Conservation (phyloP, 92 coral and sea anemone genomes). For the Galaxea fascicularis region DNA sequence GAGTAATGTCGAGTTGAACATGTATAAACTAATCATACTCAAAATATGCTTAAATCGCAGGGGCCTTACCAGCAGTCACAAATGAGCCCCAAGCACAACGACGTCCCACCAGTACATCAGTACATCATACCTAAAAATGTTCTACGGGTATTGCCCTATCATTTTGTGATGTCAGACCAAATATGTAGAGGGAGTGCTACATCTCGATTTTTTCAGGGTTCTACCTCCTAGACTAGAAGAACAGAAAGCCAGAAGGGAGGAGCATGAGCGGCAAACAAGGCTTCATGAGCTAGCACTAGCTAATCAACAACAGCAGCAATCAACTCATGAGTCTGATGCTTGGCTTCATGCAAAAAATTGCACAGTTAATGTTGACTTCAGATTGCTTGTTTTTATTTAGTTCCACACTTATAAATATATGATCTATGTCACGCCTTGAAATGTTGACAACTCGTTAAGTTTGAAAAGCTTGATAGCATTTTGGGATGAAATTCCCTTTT, state of each 20-base stretch:
- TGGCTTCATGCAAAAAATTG: constrained; percentile 13
- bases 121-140: constrained; percentile 19
- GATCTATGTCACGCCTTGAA: too few species aligned
- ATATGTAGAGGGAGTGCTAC: constrained; percentile 15
- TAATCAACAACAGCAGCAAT: constrained; percentile 37
- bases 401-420: constrained; percentile 38
- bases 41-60: constrained; percentile 3
- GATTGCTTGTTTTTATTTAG: constrained; percentile 35
- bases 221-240: constrained; percentile 40
- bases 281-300: constrained; percentile 5
- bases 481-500: too few species aligned
- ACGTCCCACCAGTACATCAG: constrained; percentile 7
- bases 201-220: constrained; percentile 2
- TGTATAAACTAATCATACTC: constrained; percentile 15
- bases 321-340: constrained; percentile 33
- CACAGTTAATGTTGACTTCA: constrained; percentile 11
- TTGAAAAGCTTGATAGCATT: too few species aligned
- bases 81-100: constrained; percentile 23
- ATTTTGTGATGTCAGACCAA: constrained; percentile 7
- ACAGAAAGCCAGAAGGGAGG: constrained; percentile 35
- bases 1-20: constrained; percentile 12
- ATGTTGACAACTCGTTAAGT: too few species aligned
- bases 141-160: neutral
- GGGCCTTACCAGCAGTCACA: constrained; percentile 25
- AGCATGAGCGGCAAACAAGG: constrained; percentile 40